Conservation (phyloP, 1,140 invertebrate genomes). For the Pteromalus puparum region DNA sequence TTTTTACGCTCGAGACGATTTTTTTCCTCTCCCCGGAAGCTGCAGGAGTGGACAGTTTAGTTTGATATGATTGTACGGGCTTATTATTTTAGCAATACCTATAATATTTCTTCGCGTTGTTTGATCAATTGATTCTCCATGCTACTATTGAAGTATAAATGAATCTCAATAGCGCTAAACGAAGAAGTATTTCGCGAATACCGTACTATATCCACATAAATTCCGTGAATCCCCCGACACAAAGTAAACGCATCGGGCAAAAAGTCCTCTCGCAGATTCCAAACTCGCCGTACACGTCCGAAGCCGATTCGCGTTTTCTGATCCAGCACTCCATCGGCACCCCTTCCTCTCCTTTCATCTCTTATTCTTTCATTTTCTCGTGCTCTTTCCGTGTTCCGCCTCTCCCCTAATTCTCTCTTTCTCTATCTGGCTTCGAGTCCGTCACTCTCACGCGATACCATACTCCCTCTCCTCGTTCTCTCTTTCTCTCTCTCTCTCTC, state of each 20-base stretch:
- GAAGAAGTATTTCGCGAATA: too few species aligned
- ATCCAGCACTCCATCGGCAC: slow-evolving; percentile 38
- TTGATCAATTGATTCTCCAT: too few species aligned
- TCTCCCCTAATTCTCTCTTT: slow-evolving; percentile 40
- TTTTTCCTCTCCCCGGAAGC: not conserved
- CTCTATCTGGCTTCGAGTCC: not conserved
- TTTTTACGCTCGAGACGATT: slow-evolving; percentile 13
- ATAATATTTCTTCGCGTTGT: too few species aligned
- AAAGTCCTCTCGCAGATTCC: too few species aligned
- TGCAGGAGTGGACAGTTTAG: too few species aligned
- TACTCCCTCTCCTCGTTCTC: not conserved
- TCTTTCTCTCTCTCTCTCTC: not conserved
- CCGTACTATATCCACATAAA: not conserved
- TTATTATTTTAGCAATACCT: too few species aligned
- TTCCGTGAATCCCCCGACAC: not conserved
- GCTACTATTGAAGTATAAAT: too few species aligned
- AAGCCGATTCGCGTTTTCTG: slow-evolving; percentile 21
- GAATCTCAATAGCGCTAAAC: too few species aligned
- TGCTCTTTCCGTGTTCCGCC: slow-evolving; percentile 53
- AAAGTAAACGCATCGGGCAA: too few species aligned
- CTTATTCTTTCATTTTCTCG: slow-evolving; percentile 11
- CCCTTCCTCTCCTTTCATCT: slow-evolving; percentile 8
- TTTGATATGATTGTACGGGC: too few species aligned
- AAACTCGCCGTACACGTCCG: not conserved
- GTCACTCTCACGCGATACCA: too few species aligned